Conservation (phyloP, 2,113 vertebrate genomes). For the Piprites chloris region DNA sequence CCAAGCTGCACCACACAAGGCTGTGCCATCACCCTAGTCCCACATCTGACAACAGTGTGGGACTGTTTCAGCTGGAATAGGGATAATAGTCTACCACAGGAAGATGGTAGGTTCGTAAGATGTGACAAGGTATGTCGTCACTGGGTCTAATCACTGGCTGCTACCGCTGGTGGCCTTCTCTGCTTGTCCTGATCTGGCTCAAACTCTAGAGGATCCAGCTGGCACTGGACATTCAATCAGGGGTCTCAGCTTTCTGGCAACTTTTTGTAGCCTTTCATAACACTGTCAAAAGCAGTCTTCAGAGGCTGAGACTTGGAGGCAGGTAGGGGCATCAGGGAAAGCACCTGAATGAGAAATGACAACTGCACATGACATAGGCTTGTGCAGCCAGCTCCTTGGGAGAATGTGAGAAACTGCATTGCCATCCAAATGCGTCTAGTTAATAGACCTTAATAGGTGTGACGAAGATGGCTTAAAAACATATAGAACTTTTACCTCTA, state of each 20-base stretch:
- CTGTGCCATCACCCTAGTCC: fast-evolving
- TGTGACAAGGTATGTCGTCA: fast-evolving
- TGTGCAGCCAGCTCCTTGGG: not conserved
- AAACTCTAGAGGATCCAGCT: not conserved
- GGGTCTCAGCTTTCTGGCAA: not conserved
- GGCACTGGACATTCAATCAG: not conserved
- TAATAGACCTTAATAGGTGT: not conserved
- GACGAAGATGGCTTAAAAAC: not conserved
- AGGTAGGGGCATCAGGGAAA: not conserved
- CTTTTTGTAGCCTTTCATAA: not conserved
- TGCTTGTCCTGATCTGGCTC: not conserved
- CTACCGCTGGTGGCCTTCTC: not conserved
- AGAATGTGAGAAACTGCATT: not conserved
- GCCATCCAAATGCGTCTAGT: not conserved
- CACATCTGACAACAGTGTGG: fast-evolving
- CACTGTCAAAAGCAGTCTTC: not conserved
- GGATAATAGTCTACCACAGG: not conserved
- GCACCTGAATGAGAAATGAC: not conserved
- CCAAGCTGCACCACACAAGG: not conserved
- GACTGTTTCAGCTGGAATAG: not conserved
- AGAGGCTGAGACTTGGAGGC: not conserved
- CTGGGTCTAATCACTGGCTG: fast-evolving
- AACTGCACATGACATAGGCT: fast-evolving
- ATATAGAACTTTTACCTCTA: not conserved
- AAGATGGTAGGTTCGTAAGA: not conserved